A percentile compares a stretch with the other conserved stretches of the same genome.
These are phyloP conservation scores for Tetranychus truncatus DNA, from an alignment of 2,888 invertebrate species.

Conservation along the genomic window DNA sequence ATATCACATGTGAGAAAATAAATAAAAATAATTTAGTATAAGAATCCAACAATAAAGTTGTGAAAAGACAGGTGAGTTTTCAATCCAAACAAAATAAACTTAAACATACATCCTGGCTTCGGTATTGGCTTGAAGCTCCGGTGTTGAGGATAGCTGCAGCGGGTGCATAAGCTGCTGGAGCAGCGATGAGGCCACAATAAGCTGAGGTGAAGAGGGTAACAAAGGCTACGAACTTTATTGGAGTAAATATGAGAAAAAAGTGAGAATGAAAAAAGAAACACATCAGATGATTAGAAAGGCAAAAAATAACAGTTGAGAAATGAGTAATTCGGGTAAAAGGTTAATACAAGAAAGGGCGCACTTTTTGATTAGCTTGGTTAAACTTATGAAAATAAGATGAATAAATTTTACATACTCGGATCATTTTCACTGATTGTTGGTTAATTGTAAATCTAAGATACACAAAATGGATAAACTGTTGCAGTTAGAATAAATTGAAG, in stretches of 20 bases:
- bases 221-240: not conserved
- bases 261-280: not conserved
- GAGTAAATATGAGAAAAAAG: not conserved
- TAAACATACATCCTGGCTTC: conserved; percentile 27
- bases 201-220: not conserved
- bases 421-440: no score
- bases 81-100: not conserved
- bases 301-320: no score
- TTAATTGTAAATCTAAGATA: no score
- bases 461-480: no score
- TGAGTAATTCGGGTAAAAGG: no score
- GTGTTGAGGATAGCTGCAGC: conserved; percentile 19
- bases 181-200: conserved; percentile 1
- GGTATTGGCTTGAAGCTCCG: conserved; percentile 26
- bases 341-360: no score
- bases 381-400: no score
- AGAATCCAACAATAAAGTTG: not conserved
- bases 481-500: not conserved
- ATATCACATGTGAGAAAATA: not conserved
- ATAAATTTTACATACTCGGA: no score
- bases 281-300: not conserved
- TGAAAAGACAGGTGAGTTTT: not conserved
- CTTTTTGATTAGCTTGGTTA: no score
- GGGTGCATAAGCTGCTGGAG: not conserved
- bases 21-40: not conserved